Percentiles rank a stretch among this genome's conserved stretches.
phyloP scores from a whole-genome alignment of 2,888 invertebrate genomes.

The Morinoia aosen region DNA sequence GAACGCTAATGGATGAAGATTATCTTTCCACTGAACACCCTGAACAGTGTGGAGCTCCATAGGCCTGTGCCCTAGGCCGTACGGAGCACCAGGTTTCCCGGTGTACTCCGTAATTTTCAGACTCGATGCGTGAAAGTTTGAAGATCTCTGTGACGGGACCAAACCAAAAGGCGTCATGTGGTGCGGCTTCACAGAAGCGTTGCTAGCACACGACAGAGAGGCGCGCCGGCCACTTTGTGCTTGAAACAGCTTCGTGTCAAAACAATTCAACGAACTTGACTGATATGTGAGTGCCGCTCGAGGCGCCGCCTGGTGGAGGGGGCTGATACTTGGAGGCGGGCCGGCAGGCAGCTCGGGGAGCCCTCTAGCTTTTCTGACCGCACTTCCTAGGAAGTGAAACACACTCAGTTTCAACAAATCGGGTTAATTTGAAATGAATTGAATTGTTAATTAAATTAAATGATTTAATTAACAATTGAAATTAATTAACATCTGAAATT shows the following conservation, averaged over 20 bases:
- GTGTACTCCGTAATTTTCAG: neutral
- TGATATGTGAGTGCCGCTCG: neutral
- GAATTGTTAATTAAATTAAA: too few relatives aligned
- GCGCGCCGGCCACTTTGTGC: neutral
- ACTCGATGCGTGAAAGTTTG: neutral
- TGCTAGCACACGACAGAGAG: neutral
- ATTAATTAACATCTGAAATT: too few relatives aligned
- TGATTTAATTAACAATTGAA: too few relatives aligned
- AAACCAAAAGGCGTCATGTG: neutral
- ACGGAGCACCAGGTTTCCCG: neutral
- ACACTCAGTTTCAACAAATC: neutral
- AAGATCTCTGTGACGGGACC: neutral
- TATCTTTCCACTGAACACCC: slow-evolving; percentile 41
- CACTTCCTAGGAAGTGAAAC: neutral
- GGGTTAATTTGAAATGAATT: too few relatives aligned
- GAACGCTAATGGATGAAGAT: slow-evolving; percentile 31
- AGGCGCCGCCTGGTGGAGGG: neutral
- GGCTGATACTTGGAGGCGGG: neutral
- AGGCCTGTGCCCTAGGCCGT: neutral
- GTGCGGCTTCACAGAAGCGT: neutral
- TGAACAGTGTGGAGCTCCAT: neutral
- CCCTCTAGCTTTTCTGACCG: neutral
- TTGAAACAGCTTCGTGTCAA: neutral
- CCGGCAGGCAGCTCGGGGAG: neutral
- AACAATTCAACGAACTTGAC: neutral